Evolutionary conservation across 2,113 vertebrate species (phyloP).

Genomic region (Lucifuga dentata): DNA sequence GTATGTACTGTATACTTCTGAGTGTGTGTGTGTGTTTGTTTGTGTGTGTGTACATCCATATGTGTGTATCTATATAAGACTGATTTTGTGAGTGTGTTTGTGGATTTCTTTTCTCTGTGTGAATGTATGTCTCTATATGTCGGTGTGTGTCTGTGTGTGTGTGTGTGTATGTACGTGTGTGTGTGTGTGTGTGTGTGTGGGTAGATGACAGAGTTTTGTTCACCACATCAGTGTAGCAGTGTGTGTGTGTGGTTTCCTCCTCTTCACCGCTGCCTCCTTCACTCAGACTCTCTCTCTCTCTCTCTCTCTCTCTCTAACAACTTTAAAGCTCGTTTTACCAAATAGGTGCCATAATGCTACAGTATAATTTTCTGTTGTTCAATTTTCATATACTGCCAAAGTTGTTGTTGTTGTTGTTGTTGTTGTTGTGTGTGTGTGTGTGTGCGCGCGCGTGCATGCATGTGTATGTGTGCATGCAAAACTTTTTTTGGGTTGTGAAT

Average conservation of each 20-base stretch:
- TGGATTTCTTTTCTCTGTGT: not conserved
- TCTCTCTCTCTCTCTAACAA: no score
- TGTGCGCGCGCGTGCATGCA: no score
- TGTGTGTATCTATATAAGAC: not conserved
- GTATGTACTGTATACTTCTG: not conserved
- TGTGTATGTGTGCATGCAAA: no score
- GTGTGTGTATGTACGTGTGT: not conserved
- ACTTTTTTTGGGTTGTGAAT: no score
- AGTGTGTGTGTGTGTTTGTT: not conserved
- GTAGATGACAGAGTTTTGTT: constrained; percentile 45
- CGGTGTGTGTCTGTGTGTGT: not conserved
- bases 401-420: no score
- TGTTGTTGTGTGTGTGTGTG: no score
- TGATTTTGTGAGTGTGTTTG: not conserved
- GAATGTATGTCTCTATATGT: not conserved
- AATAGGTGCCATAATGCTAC: no score
- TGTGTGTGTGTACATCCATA: not conserved
- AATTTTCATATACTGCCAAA: no score
- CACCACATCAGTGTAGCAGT: constrained; percentile 63
- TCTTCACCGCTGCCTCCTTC: constrained; percentile 51
- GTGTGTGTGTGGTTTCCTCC: constrained; percentile 60
- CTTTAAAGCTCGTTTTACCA: not conserved
- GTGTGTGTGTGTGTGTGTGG: constrained; percentile 34
- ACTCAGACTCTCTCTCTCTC: constrained; percentile 15
- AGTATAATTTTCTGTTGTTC: no score